Base-by-base conservation (phyloP, 1,140 invertebrate genomes). In the Galleria mellonella region DNA sequence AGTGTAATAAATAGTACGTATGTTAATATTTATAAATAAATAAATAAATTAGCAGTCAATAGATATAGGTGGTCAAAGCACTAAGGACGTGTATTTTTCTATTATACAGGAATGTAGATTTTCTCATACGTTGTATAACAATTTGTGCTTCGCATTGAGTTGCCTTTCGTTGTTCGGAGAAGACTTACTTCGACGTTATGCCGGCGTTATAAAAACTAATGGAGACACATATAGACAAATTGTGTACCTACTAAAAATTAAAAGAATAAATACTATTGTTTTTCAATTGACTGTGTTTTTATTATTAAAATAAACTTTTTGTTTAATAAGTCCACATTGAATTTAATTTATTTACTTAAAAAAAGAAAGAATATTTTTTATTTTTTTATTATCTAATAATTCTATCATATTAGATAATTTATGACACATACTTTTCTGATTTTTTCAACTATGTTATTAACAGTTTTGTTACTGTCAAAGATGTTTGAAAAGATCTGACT, bases 61-160 rank as follows among this genome's bases (percentile, higher is more conserved):
- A 70, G 64, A 52, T 23, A 50, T 72, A 68, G 57, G 35, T 35
- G 33, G 47, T 57, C 54, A 83, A 83, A 73, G 70, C 78, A 83
- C 78, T 78, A 57, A 68, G 72, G 73, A 83, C 78, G 78, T 83
- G 78, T 83, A 83, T 83, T 83, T 83, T 83, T 83, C 68, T 79
- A 78, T 62, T 69, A 60, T 65, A 69, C 65, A 55, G 14, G 28
- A 52, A 61, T 32, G 56, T 75, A 78, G 74, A 66, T 63, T 70
- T 69, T 76, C 52, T 64, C 59, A 62, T 51, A 47, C 29, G 42
- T 64, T 57, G 49, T 60, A 54, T 57, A 54, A 60, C 23, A 29
- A 62, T 31, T 68, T 52, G 61, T 62, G 75, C 75, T 76, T 76
- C 39, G 55, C 30, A 40, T 66, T 70, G 45, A 48, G 46, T 72